Evolutionary conservation across 1,140 invertebrate genomes (phyloP).

Genomic region (Harpegnathos saltator): DNA sequence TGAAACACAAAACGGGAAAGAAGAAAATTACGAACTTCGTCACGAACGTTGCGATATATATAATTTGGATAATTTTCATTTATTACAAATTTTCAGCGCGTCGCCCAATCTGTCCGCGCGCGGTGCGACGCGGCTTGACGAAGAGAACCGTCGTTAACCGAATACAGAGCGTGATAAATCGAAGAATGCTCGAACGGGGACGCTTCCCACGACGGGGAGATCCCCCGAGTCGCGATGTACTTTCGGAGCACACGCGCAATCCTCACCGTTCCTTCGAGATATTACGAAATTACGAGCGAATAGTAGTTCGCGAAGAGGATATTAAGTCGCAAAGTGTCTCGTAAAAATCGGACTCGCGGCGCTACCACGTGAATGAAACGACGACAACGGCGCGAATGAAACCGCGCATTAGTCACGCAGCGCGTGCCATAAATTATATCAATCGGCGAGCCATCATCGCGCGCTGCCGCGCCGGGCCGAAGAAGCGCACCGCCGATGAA

Average conservation of each 20-base stretch:
- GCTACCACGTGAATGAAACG: neutral
- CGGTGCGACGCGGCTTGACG: too few relatives aligned
- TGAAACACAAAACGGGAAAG: too few relatives aligned
- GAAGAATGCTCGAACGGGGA: neutral
- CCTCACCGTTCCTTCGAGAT: too few relatives aligned
- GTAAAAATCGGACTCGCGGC: constrained; percentile 32
- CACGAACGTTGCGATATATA: too few relatives aligned
- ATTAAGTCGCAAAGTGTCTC: constrained; percentile 35
- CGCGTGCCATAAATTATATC: constrained; percentile 55
- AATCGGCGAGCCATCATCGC: constrained; percentile 49
- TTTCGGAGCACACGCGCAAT: neutral
- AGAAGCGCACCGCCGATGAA: constrained; percentile 46
- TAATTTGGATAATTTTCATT: too few relatives aligned
- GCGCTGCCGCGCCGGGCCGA: neutral
- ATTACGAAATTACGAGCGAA: neutral
- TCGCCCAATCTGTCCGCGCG: too few relatives aligned
- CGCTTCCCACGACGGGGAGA: neutral
- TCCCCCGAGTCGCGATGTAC: neutral
- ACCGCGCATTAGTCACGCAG: constrained; percentile 45
- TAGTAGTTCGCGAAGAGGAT: neutral
- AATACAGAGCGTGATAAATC: too few relatives aligned
- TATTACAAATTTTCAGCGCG: too few relatives aligned
- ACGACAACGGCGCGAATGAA: constrained; percentile 40
- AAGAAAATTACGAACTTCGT: too few relatives aligned
- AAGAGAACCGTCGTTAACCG: too few relatives aligned